Base-by-base conservation (phyloP, 2,113 vertebrate species). In the Lathamus discolor region DNA sequence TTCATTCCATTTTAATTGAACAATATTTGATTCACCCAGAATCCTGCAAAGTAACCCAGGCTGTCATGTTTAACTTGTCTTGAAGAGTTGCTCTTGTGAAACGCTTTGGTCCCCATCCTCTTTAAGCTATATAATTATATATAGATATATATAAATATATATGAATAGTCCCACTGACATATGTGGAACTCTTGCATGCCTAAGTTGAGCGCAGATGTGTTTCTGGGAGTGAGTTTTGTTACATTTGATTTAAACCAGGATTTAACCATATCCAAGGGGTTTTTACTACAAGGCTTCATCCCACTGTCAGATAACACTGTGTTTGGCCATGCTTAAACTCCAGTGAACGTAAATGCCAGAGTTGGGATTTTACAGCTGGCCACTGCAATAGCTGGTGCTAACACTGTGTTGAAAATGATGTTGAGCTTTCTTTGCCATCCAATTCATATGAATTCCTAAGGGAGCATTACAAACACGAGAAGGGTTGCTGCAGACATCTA, bases 1-100 rank as follows among this genome's bases (percentile, higher is more conserved):
- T 93, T 79, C 5, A 46, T 95, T 95, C 70, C 35, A 89, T 77
- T 52, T 91, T 52, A 75, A 90, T 55, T 23, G 72, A 94, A 25
- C 29, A 54, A 12, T 78, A 57, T 35, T 74, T 91, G 69, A 18
- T 92, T 94, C 57, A 52, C 28, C 61, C 84, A 46, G 51, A 95
- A 77, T 87, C 43, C 43, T 87, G 67, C 31, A 61, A 35, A 94
- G 35, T 52, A 44, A 79, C 54, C 35, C 46, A 84, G 48, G 59
- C 57, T 83, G 68, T 82, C 27, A 6, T 63, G 44, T 87, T 93
- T 79, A 72, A 51, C 52, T 35, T 88, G 5, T 63, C 17, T 27
- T 57, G 27, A 87, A 67, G 85, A 46, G 52, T 70, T 86, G 49
- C 44, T 92, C 25, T 77, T 86, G 57, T 87, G 64, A 84, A 62